Evolutionary conservation across 1,140 invertebrate genomes (phyloP).

Genomic region (Drosophila chauvacae): DNA sequence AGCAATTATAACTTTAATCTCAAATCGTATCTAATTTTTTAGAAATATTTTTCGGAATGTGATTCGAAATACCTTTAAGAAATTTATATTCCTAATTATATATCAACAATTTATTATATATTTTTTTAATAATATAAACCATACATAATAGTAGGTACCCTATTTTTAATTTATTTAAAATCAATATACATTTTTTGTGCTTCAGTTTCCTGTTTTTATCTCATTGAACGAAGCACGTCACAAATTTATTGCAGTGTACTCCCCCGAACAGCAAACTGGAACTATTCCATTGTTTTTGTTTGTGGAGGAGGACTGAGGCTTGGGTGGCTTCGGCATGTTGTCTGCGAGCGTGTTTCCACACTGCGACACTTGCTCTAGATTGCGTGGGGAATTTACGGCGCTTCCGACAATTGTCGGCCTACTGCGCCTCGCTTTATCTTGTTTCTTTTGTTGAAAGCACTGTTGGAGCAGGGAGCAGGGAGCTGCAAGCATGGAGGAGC

Average conservation of each 20-base stretch:
- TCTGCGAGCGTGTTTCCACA: slow-evolving; percentile 69
- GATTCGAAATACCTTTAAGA: no score
- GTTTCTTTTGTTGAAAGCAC: slow-evolving; percentile 43
- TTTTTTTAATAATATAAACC: background rate
- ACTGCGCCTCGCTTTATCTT: slow-evolving; percentile 37
- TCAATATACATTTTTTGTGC: background rate
- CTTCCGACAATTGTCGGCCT: slow-evolving; percentile 61
- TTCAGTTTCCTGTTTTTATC: background rate
- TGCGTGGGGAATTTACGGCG: slow-evolving; percentile 79
- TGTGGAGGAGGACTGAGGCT: slow-evolving; percentile 10
- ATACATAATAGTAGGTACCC: no score
- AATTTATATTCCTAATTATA: background rate
- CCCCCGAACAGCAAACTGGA: slow-evolving; percentile 11
- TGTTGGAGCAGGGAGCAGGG: slow-evolving; percentile 3
- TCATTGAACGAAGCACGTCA: no score
- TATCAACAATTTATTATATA: background rate
- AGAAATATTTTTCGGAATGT: no score
- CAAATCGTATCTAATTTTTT: no score
- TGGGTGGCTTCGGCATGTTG: slow-evolving; percentile 40
- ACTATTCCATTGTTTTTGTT: slow-evolving; percentile 58
- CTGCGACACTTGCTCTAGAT: slow-evolving; percentile 82
- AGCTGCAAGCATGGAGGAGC: background rate
- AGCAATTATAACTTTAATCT: no score
- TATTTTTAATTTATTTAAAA: background rate
- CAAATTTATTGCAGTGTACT: background rate